A percentile compares a stretch with the other conserved stretches of the same genome.
Evolutionary conservation across 2,888 invertebrate species (phyloP).

Genomic region (Scaptomyza tumidula): DNA sequence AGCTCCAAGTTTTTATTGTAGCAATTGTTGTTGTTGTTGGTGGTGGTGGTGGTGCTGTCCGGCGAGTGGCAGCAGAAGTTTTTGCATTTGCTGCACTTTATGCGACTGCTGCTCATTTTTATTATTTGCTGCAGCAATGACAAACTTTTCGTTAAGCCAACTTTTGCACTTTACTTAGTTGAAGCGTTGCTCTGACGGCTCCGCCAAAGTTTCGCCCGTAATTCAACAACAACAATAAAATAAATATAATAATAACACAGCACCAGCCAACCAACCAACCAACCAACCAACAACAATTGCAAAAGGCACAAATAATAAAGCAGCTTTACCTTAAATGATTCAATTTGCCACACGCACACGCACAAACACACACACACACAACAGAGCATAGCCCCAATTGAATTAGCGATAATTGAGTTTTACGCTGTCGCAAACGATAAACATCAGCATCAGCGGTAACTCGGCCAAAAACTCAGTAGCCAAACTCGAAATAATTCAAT

Average conservation of each 20-base stretch:
- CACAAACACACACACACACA: conserved; percentile 9
- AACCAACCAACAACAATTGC: background rate
- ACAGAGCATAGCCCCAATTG: conserved; percentile 46
- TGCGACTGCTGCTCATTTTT: conserved; percentile 61
- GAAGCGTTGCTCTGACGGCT: conserved; percentile 45
- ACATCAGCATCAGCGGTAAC: conserved; percentile 37
- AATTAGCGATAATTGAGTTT: conserved; percentile 69
- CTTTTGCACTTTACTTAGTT: conserved; percentile 60
- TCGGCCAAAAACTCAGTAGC: conserved; percentile 33
- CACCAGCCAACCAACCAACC: background rate
- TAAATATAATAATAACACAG: conserved; percentile 28
- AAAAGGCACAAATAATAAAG: conserved; percentile 51
- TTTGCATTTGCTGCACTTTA: conserved; percentile 66
- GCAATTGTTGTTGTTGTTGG: conserved; percentile 7
- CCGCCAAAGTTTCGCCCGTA: conserved; percentile 53
- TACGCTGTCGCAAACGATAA: conserved; percentile 54
- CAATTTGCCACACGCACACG: conserved; percentile 51
- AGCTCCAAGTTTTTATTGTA: conserved; percentile 19
- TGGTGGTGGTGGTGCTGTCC: conserved; percentile 32
- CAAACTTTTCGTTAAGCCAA: conserved; percentile 62
- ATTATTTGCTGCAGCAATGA: conserved; percentile 54
- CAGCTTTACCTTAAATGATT: conserved; percentile 64
- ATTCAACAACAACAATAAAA: conserved; percentile 58
- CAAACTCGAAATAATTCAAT: conserved; percentile 60
- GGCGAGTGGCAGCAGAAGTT: conserved; percentile 51